Conservation (phyloP, 2,113 vertebrate genomes). For the Strix aluco region DNA sequence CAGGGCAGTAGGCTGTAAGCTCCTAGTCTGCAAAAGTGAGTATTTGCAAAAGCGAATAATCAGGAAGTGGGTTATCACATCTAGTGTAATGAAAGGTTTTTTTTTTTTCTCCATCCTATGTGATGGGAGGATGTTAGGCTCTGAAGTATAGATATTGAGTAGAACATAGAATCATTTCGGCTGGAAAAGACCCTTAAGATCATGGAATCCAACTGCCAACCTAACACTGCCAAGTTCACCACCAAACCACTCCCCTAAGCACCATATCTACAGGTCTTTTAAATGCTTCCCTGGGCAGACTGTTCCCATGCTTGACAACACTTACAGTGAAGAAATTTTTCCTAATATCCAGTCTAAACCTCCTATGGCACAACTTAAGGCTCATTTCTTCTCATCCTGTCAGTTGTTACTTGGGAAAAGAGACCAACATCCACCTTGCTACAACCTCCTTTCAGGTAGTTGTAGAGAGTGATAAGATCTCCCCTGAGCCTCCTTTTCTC, state of each 20-base stretch:
- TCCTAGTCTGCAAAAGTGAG: background rate
- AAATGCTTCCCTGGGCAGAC: background rate
- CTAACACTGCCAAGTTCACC: background rate
- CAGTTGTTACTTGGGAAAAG: too few relatives aligned
- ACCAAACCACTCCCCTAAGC: background rate
- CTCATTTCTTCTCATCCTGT: too few relatives aligned
- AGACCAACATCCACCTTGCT: too few relatives aligned
- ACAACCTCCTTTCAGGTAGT: too few relatives aligned
- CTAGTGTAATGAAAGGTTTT: background rate
- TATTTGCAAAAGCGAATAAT: background rate
- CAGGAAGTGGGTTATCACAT: background rate
- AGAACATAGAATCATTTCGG: background rate
- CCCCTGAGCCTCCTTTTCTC: background rate
- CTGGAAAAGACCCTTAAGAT: background rate
- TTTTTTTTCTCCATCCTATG: background rate
- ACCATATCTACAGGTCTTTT: background rate
- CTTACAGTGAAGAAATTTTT: background rate
- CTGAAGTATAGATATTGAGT: background rate
- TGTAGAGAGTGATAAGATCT: too few relatives aligned
- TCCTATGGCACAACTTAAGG: too few relatives aligned
- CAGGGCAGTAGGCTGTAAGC: background rate
- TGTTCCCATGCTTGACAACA: background rate
- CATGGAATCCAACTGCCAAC: background rate
- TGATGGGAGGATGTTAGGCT: background rate
- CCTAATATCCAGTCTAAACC: background rate